Base-by-base conservation (phyloP, 2,888 invertebrate species). In the Sinhomidia bicolor region DNA sequence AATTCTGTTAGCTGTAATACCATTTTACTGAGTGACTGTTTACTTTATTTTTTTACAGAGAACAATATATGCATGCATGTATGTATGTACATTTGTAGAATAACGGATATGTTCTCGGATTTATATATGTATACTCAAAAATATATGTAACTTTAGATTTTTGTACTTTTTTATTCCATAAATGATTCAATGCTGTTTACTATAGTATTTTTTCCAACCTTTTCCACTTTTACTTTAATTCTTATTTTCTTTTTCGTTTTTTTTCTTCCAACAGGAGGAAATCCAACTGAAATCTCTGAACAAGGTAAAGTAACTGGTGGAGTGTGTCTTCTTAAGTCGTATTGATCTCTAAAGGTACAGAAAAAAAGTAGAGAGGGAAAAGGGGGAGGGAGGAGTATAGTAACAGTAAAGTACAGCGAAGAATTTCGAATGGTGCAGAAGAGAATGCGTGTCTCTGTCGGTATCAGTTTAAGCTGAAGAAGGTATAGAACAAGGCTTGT, bases 141-240 rank as follows among this genome's bases (percentile, higher is more conserved):
- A 23, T 20, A 60, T 23, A n/a, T n/a, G n/a, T n/a, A n/a, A 12
- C 23, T 60, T 60, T 60, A 26, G 23, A 23, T 26, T 65, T 65
- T 32, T 7, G 5, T 32, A 12, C 7, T 32, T n/a, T 65, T 32
- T 65, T 65, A 65, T 32, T 60, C 60, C 60, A 60, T 60, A 74
- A 54, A 78, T 57, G 76, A 76, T 76, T 47, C 78, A 78, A 78
- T 57, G n/a, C 44, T 47, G 29, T 54, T 79, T 54, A 29, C 17
- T 79, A 32, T 23, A 57, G n/a, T 65, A 29, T 29, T 65, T 65
- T 32, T 32, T 60, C 32, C n/a, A 65, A 29, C 65, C 7, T 65
- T 32, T 65, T 26, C 26, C 65, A 14, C 14, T 29, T 65, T 65
- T 32, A 65, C 32, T 32, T 65, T 32, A 65, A 65, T 65, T 65